Percentiles rank a stretch among this genome's conserved stretches.
Conservation (phyloP, 2,797 vertebrate genomes). For the Florisuga fusca region DNA sequence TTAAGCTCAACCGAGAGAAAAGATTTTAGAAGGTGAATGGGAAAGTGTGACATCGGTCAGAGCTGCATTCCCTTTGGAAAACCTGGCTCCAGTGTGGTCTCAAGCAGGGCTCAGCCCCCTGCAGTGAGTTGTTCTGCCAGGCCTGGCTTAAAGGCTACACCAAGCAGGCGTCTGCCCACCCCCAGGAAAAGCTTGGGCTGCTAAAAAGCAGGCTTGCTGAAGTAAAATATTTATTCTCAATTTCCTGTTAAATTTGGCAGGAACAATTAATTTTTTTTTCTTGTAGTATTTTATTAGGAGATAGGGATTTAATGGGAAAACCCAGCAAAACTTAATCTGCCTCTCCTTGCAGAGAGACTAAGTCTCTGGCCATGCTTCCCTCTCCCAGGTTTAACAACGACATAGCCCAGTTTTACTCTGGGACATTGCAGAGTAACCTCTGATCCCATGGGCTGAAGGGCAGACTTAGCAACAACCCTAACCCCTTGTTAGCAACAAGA, state of each 20-base stretch:
- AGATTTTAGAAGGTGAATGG: neutral
- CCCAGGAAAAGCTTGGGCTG: conserved; percentile 40
- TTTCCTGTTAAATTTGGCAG: conserved; percentile 70
- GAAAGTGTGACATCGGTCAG: neutral
- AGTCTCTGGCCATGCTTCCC: neutral
- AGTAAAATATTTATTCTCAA: conserved; percentile 68
- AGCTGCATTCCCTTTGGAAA: neutral
- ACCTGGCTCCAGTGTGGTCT: conserved; percentile 29
- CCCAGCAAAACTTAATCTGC: conserved; percentile 36
- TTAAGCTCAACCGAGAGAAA: neutral
- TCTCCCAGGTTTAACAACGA: neutral
- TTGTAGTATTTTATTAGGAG: conserved; percentile 62
- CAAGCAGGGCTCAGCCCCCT: neutral
- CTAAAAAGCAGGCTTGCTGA: conserved; percentile 38
- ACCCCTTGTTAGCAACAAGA: neutral
- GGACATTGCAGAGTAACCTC: neutral
- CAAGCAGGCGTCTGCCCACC: conserved; percentile 42
- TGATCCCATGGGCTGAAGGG: neutral
- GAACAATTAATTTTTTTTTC: conserved; percentile 17
- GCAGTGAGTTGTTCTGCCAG: conserved; percentile 34
- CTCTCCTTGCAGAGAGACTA: neutral
- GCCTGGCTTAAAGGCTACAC: conserved; percentile 55
- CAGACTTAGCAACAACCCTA: neutral
- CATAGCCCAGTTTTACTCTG: neutral
- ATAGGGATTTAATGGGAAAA: conserved; percentile 57